phyloP scores from a whole-genome alignment of 2,113 vertebrate genomes.

The Pelvicachromis taeniatus region DNA sequence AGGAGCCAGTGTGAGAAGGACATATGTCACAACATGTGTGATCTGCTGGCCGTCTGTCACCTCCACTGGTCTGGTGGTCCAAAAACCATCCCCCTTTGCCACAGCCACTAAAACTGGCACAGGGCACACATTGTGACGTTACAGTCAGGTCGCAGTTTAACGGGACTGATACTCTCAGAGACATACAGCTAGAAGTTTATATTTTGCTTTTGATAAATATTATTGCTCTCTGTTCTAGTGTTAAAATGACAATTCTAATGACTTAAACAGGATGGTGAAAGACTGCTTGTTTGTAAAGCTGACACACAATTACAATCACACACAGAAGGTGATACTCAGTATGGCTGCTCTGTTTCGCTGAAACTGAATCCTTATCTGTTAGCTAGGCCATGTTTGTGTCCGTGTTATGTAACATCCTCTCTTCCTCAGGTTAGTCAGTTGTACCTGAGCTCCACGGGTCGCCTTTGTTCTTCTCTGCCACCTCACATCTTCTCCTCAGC shows the following conservation, averaged over 20 bases:
- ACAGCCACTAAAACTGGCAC: neutral
- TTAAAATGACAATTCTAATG: neutral
- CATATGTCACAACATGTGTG: constrained; percentile 61
- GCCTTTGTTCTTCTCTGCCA: constrained; percentile 83
- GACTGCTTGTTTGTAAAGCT: neutral
- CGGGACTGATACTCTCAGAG: neutral
- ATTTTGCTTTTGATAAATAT: neutral
- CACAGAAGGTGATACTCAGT: neutral
- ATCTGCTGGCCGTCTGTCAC: constrained; percentile 49
- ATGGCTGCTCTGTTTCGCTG: neutral
- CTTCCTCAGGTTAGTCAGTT: constrained; percentile 86
- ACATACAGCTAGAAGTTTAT: neutral
- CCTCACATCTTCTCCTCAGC: constrained; percentile 95
- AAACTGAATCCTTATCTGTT: neutral
- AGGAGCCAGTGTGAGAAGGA: constrained; percentile 17
- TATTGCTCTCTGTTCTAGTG: neutral
- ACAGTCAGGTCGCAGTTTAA: neutral
- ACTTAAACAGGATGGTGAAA: neutral
- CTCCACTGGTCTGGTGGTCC: constrained; percentile 6
- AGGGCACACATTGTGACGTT: neutral
- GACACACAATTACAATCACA: neutral
- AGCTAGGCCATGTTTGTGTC: neutral
- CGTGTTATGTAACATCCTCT: neutral
- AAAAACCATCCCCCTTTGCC: neutral
- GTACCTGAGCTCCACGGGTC: constrained; percentile 85